Base-by-base conservation (phyloP, 2,797 vertebrate species). In the Siniperca undulata region DNA sequence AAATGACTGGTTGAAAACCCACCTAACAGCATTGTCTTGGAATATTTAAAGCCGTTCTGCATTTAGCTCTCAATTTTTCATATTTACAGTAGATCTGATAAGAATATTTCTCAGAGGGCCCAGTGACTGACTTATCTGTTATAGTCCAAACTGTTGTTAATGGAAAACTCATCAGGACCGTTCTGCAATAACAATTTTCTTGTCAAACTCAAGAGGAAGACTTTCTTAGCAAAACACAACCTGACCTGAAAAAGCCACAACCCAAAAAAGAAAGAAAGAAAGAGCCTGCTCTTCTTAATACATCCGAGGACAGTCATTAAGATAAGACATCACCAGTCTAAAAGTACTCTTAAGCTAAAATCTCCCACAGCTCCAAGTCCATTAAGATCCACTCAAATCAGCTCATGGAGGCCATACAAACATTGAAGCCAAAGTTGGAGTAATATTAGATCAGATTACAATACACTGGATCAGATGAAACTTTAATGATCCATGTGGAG, bases 401-500 rank as follows among this genome's bases (percentile, higher is more conserved):
- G n/a, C 27, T 13, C 27, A 72, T 24, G 24, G 30, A 46, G 53
- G 55, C 70, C 30, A 56, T 55, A 50, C 48, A 75, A 65, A 75
- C 65, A 85, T 81, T 56, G 64, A 73, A 84, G 77, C 30, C 42
- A 44, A 66, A 65, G 22, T 36, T 53, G 24, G 44, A 69, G 70
- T 44, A 74, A 77, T 77, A 82, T 81, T 74, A 78, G 78, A 78
- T 75, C 74, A 66, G 70, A 76, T 82, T 78, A 78, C 11, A 65
- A 78, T 76, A 53, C 64, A 59, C 13, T 80, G 56, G 58, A 75
- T 74, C 27, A 65, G 40, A 81, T 82, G 27, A 85, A 89, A 86
- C 59, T 80, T 82, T 73, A 75, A 86, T 84, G 79, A 80, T 80
- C 53, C 1, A 7, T 53, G 61, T 42, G 52, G 66, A 70, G 64